Base-by-base conservation (phyloP, 2,113 vertebrate species). In the Tenrec ecaudatus region DNA sequence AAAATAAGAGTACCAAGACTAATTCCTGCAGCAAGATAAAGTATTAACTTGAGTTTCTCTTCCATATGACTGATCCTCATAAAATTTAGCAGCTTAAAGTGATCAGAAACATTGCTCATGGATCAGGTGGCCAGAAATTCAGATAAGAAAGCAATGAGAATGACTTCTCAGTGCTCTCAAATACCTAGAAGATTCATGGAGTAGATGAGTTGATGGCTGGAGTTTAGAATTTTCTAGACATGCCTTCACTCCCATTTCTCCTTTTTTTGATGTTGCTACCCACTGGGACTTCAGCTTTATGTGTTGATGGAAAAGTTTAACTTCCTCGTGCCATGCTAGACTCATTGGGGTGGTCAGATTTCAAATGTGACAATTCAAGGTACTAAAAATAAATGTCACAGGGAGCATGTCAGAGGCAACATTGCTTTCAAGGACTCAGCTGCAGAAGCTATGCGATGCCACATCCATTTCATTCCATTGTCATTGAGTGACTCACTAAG, bases 41-140 rank as follows among this genome's bases (percentile, higher is more conserved):
- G 40, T 66, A 38, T 86, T 75, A 87, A 86, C 33, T 82, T 82
- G 29, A 79, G 80, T 27, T 3, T 84, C 89, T 88, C 87, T 75
- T 57, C 15, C 38, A 62, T 23, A 11, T 73, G 80, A 88, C 36
- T 73, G 78, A 53, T 62, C 23, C 71, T 23, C 2, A 8, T 20
- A 43, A 82, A 87, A 38, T n/a, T 33, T 25, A 77, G 64, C 19
- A 57, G 15, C 47, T 87, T 87, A 91, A 81, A 81, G 58, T 23
- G 12, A 85, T 80, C 22, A 75, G n/a, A 62, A 15, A 78, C 57
- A 57, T 68, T 75, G 17, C 9, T 82, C 36, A 75, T 29, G 73
- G 27, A 76, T 85, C 47, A 31, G 40, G 71, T 47, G 53, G 10
- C 69, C 23, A 79, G 81, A 14, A 79, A 89, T 84, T 78, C 81